These are phyloP conservation scores for Eupithecia inturbata DNA, from an alignment of 2,888 invertebrate species.

Conservation along the genomic window DNA sequence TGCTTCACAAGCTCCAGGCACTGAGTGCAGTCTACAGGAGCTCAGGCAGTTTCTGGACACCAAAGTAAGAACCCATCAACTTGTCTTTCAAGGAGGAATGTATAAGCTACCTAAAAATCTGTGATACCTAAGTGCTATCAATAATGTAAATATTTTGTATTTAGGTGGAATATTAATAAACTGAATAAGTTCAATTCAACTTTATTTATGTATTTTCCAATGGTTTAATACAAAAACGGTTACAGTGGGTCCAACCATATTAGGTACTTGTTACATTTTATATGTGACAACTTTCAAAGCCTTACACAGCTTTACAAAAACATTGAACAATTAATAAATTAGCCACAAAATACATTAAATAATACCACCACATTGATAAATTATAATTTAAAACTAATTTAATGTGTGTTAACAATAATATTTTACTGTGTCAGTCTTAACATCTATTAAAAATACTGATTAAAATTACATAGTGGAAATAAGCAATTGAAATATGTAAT, in stretches of 20 bases:
- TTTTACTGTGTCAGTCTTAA: conserved; percentile 78
- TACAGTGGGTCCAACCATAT: conserved; percentile 74
- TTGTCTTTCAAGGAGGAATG: conserved; percentile 93
- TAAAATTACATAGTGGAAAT: conserved; percentile 62
- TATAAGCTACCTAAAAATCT: conserved; percentile 92
- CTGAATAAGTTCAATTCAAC: conserved; percentile 68
- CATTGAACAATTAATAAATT: conserved; percentile 64
- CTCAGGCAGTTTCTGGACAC: conserved; percentile 94
- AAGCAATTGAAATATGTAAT: conserved; percentile 42
- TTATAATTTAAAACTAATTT: conserved; percentile 73
- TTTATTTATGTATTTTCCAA: conserved; percentile 61
- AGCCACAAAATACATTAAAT: conserved; percentile 68
- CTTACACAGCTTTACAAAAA: conserved; percentile 46
- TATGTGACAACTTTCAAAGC: conserved; percentile 65
- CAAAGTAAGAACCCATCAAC: conserved; percentile 95
- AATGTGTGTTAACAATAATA: conserved; percentile 67
- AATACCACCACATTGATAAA: conserved; percentile 71
- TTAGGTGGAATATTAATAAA: conserved; percentile 23
- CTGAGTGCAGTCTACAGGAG: conserved; percentile 95
- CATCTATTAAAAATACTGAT: conserved; percentile 78
- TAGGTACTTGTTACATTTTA: conserved; percentile 56
- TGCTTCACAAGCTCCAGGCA: conserved; percentile 95
- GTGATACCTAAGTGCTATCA: not conserved
- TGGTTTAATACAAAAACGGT: conserved; percentile 72
- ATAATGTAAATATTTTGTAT: conserved; percentile 11